These are phyloP conservation scores for Epistrophe grossulariae DNA, from an alignment of 2,888 invertebrate genomes.

Conservation along the genomic window DNA sequence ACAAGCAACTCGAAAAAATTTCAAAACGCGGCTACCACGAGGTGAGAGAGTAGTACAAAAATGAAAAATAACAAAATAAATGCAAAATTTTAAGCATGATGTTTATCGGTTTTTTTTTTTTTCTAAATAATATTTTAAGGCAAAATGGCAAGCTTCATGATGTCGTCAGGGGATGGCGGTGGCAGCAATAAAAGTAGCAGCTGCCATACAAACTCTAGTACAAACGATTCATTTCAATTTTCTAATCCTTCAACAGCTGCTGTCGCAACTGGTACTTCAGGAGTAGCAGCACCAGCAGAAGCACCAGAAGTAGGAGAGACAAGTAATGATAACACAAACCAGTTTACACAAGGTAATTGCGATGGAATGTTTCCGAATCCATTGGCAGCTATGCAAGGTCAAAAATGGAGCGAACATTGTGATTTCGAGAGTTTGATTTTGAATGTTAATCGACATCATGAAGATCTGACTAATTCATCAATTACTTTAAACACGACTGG, in stretches of 20 bases:
- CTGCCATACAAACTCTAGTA: conserved; percentile 57
- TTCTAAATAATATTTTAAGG: conserved; percentile 33
- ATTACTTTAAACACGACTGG: conserved; percentile 18
- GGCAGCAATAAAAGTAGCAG: conserved; percentile 43
- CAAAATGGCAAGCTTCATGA: conserved; percentile 70
- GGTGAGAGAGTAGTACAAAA: conserved; percentile 38
- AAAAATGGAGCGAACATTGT: conserved; percentile 81
- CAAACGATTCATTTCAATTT: conserved; percentile 61
- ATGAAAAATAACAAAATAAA: neutral
- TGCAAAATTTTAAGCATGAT: neutral
- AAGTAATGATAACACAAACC: neutral
- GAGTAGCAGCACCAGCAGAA: conserved; percentile 7
- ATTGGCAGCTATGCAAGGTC: conserved; percentile 78
- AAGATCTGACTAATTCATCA: conserved; percentile 12
- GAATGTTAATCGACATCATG: conserved; percentile 52
- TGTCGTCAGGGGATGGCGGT: conserved; percentile 51
- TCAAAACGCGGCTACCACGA: conserved; percentile 63
- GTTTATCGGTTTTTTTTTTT: neutral
- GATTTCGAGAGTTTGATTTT: conserved; percentile 80
- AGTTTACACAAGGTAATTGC: neutral
- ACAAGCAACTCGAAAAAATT: conserved; percentile 65
- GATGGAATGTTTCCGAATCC: conserved; percentile 40
- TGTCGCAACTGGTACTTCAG: neutral
- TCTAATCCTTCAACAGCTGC: conserved; percentile 35
- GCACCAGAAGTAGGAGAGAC: neutral